phyloP scores from a whole-genome alignment of 1,140 invertebrate species.

The Drosophila lowei region DNA sequence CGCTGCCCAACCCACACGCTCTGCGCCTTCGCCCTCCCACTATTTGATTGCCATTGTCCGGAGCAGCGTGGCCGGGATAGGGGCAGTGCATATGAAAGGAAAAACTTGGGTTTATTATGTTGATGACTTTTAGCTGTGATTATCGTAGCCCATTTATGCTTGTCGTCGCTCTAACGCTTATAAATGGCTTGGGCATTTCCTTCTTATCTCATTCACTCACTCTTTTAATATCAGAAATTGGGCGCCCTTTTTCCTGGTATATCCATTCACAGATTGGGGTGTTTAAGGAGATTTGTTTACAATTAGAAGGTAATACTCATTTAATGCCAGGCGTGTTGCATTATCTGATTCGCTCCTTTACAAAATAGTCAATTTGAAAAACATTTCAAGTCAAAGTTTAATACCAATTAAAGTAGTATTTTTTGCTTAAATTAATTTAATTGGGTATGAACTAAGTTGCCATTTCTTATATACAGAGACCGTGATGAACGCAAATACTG shows the following conservation, averaged over 20 bases:
- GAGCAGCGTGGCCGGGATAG: conserved; percentile 6
- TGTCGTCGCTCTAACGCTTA: conserved; percentile 63
- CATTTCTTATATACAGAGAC: too few species aligned
- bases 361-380: neutral
- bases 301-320: conserved; percentile 14
- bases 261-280: neutral
- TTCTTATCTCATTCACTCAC: conserved; percentile 4
- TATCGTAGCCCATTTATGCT: conserved; percentile 67
- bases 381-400: too few species aligned
- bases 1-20: neutral
- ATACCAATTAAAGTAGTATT: too few species aligned
- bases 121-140: conserved; percentile 79
- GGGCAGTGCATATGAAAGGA: conserved; percentile 58
- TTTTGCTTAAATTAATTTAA: too few species aligned
- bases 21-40: neutral
- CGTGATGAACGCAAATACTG: too few species aligned
- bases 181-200: conserved; percentile 34
- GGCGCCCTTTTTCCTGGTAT: conserved; percentile 4
- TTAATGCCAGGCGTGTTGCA: neutral
- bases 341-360: neutral
- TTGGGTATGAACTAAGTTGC: too few species aligned
- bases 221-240: conserved; percentile 22
- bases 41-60: conserved; percentile 49
- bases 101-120: conserved; percentile 78
- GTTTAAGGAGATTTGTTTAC: conserved; percentile 17